Evolutionary conservation across 2,888 invertebrate genomes (phyloP), one percentile per base, ranked within the genome.

Genomic region (Himalopsyche anomala): DNA sequence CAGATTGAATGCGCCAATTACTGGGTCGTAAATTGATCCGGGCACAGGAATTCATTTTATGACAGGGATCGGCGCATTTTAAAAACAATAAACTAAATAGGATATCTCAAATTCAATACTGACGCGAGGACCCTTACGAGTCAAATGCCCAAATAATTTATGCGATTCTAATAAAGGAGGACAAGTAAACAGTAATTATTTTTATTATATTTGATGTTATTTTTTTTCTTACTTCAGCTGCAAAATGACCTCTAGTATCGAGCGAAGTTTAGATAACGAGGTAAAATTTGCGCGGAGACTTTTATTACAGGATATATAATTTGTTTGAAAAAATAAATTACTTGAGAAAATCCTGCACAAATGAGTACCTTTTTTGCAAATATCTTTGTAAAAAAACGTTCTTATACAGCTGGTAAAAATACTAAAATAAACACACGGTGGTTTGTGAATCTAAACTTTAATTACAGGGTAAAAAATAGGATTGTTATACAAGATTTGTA

Each of bases 121-220:
- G 19, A 56, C 17, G 19, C 6, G 6, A 56, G 56, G n/a, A n/a
- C n/a, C n/a, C 56, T 56, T 56, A 56, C 19, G 8, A 56, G 56
- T 56, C 56, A 56, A 56, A 56, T 19, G n/a, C n/a, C 56, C n/a
- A 56, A 56, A 56, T 56, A 56, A 56, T 56, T 56, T 56, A 56
- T 56, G n/a, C 56, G 56, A 56, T 56, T 56, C 8, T 6, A 56
- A 56, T n/a, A 56, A 56, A n/a, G 62, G 62, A 11, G 28, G n/a
- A 19, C 28, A 62, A 62, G 19, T 62, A 62, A 62, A 62, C 62
- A 19, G 15, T 62, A n/a, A 19, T n/a, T 0, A 62, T 28, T 19
- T 4, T 62, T 11, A 5, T 62, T 19, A 19, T 15, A 28, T 8
- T 62, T n/a, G 15, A 15, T 51, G 51, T 19, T 62, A 11, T 56